Conservation (phyloP, 2,797 vertebrate species). For the Margarornis squamiger region DNA sequence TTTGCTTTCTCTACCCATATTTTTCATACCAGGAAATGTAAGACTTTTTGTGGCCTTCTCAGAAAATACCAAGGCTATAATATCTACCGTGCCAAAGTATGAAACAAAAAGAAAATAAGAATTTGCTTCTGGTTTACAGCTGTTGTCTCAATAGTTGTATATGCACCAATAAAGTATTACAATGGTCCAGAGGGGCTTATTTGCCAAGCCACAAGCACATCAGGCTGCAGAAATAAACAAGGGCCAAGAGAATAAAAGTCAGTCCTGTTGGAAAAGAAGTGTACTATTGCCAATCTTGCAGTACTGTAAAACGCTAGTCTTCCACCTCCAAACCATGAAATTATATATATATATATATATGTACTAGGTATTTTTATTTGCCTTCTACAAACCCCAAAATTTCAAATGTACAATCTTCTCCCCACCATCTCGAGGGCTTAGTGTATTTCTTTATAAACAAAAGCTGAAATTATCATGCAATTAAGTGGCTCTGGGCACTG, state of each 20-base stretch:
- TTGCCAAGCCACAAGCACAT: constrained; percentile 63
- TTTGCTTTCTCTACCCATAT: constrained; percentile 31
- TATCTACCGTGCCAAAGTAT: not conserved
- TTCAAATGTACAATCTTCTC: not conserved
- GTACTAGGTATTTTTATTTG: not conserved
- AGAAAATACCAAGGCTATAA: constrained; percentile 37
- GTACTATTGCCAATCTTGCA: not conserved
- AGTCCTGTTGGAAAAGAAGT: not conserved
- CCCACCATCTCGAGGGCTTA: not conserved
- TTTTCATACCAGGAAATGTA: constrained; percentile 38
- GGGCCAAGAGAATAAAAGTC: constrained; percentile 24
- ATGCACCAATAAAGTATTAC: constrained; percentile 40
- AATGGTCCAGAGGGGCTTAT: constrained; percentile 26
- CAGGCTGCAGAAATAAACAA: constrained; percentile 49
- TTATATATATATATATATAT: not conserved
- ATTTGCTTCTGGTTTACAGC: constrained; percentile 57
- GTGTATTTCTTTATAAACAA: constrained; percentile 18
- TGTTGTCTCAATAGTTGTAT: constrained; percentile 41
- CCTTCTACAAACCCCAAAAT: not conserved
- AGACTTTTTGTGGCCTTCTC: constrained; percentile 27
- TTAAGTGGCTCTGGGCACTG: not conserved
- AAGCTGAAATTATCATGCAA: constrained; percentile 13
- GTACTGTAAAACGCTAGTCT: not conserved
- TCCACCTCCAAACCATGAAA: not conserved
- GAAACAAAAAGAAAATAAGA: constrained; percentile 56